Evolutionary conservation across 64 coral and sea anemone species (phyloP), one percentile per base, ranked within the genome.

Genomic region (Hydrozoanthus tunicans): DNA sequence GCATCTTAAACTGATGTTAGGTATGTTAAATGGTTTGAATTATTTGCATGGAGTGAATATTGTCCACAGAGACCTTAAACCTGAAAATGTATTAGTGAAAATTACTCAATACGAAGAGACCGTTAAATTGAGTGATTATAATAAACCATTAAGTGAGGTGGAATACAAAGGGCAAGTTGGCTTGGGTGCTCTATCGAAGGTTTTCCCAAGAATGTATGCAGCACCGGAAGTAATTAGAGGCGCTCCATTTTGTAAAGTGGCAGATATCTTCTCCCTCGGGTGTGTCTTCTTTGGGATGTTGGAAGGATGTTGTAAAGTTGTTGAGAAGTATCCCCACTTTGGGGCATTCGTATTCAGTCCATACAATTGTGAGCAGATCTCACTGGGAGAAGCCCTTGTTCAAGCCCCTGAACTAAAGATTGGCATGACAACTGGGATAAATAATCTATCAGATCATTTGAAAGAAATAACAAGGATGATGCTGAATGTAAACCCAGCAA

Each of bases 211-310:
- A 5, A 3, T 60, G 10, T 63, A 25, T 59, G 79, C 58, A 27
- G 79, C 79, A 25, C 79, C 79, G 3, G 79, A 81, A 63, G 58
- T 81, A 24, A 2, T 32, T 27, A n/a, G 9, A 1, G 58, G 79
- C 13, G 7, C 12, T 51, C 5, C 0, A 0, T 81, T 43, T 32
- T 8, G 51, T 25, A 55, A 17, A 52, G 62, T 5, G 58, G 58
- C 58, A 14, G 79, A 81, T 59, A 56, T 81, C 24, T 81, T 81
- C 27, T 81, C 79, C 3, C 8, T 81, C 3, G 79, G 79, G 24
- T 59, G 57, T 11, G 62, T 81, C 3, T 81, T 8, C 62, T 81
- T 62, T 61, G 79, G 79, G 3, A 81, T 81, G 79, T 58, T 81
- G 10, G 59, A 81, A 81, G 24, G 43, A 6, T 81, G 79, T 25